phyloP scores from a whole-genome alignment of 2,888 invertebrate species.

The Harpagoxenus sublaevis region DNA sequence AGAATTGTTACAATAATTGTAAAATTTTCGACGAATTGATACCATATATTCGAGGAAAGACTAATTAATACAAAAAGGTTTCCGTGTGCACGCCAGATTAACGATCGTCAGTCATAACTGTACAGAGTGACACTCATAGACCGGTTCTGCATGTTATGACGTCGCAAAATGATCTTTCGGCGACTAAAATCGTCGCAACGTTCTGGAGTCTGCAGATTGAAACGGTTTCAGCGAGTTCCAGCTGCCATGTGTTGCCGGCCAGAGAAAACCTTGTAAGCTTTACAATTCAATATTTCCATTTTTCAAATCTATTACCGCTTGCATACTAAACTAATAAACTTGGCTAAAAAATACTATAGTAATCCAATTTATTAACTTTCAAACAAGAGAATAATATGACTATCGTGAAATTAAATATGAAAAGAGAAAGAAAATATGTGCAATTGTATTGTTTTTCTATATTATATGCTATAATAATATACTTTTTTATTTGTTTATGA shows the following conservation, averaged over 20 bases:
- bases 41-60: neutral
- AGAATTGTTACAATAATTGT: neutral
- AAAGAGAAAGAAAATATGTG: neutral
- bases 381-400: neutral
- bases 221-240: neutral
- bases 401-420: neutral
- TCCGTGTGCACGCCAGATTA: conserved; percentile 74
- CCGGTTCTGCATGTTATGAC: neutral
- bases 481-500: conserved; percentile 3
- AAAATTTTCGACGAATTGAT: neutral
- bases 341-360: neutral
- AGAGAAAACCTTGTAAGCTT: conserved; percentile 25
- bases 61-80: conserved; percentile 32
- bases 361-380: neutral
- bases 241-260: conserved; percentile 14
- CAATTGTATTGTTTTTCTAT: neutral
- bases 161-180: conserved; percentile 1
- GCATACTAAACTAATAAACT: conserved; percentile 1
- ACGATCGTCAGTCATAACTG: conserved; percentile 69
- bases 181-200: conserved; percentile 6
- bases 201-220: conserved; percentile 20
- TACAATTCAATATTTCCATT: neutral
- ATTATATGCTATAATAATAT: neutral
- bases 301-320: neutral
- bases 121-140: conserved; percentile 43